Conservation (phyloP, 2,113 vertebrate species). For the Catharus fuscescens region DNA sequence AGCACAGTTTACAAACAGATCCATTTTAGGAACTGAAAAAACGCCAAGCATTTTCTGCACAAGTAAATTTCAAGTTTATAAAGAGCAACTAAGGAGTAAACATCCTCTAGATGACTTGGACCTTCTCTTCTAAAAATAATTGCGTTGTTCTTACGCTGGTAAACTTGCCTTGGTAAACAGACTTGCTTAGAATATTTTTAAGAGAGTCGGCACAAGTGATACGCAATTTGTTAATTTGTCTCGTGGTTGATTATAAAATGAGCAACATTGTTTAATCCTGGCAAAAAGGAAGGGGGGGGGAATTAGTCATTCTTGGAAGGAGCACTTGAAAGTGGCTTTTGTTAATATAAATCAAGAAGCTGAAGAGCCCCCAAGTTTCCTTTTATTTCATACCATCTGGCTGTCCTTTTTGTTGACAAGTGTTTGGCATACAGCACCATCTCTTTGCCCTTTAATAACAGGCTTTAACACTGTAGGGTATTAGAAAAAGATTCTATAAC, state of each 20-base stretch:
- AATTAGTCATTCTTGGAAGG: slow-evolving; percentile 68
- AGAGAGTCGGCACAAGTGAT: neutral
- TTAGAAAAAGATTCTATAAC: slow-evolving; percentile 82
- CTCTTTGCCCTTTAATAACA: slow-evolving; percentile 78
- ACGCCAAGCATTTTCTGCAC: neutral
- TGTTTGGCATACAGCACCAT: slow-evolving; percentile 77
- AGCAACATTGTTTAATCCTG: slow-evolving; percentile 68
- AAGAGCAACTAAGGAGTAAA: slow-evolving; percentile 62
- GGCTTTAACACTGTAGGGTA: slow-evolving; percentile 79
- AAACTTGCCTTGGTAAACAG: slow-evolving; percentile 21
- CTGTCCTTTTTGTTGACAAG: slow-evolving; percentile 77
- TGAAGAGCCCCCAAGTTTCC: slow-evolving; percentile 55
- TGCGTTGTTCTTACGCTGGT: neutral
- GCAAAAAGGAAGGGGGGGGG: slow-evolving; percentile 15
- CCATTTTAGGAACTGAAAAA: slow-evolving; percentile 20
- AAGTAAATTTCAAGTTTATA: slow-evolving; percentile 66
- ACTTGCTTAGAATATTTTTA: neutral
- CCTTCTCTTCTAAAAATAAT: slow-evolving; percentile 4
- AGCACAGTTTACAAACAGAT: neutral
- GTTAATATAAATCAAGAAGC: slow-evolving; percentile 65
- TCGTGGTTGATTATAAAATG: slow-evolving; percentile 67
- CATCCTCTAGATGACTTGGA: slow-evolving; percentile 38
- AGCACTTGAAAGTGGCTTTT: slow-evolving; percentile 72
- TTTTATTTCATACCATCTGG: slow-evolving; percentile 78
- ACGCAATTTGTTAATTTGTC: slow-evolving; percentile 47